These are phyloP conservation scores for Trogon melanurus DNA, from an alignment of 2,113 vertebrate species.

Conservation along the genomic window DNA sequence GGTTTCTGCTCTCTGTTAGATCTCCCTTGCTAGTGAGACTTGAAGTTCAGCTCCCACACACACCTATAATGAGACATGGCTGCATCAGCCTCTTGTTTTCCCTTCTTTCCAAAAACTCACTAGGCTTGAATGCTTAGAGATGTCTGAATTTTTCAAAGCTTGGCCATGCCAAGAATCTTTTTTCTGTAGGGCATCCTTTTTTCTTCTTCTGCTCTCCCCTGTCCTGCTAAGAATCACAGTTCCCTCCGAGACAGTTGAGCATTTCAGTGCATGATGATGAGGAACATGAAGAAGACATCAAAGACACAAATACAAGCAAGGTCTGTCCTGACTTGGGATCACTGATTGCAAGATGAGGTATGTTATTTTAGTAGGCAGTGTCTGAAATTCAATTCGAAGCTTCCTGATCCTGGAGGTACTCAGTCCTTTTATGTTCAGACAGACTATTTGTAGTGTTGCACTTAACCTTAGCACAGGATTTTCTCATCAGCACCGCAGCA, in stretches of 20 bases:
- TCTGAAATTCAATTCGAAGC: background rate
- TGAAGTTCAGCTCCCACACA: background rate
- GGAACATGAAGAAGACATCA: background rate
- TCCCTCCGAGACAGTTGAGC: background rate
- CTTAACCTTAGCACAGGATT: background rate
- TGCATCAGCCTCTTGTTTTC: background rate
- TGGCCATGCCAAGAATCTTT: background rate
- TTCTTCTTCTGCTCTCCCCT: background rate
- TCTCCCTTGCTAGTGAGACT: background rate
- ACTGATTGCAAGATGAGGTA: background rate
- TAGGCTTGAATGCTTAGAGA: background rate
- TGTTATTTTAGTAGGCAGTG: background rate
- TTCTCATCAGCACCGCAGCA: background rate
- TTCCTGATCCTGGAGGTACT: background rate
- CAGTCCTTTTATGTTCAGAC: background rate
- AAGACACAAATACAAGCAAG: background rate
- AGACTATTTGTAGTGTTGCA: background rate
- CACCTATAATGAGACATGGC: background rate
- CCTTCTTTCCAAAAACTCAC: background rate
- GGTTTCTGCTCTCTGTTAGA: background rate
- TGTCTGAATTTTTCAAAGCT: slow-evolving; percentile 13
- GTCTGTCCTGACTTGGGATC: background rate
- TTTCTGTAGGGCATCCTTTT: background rate
- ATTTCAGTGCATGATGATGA: background rate
- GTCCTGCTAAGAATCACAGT: background rate